A percentile compares a stretch with the other conserved stretches of the same genome.
Evolutionary conservation across 2,888 invertebrate species (phyloP).

Genomic region (Drosophila setosimentum): DNA sequence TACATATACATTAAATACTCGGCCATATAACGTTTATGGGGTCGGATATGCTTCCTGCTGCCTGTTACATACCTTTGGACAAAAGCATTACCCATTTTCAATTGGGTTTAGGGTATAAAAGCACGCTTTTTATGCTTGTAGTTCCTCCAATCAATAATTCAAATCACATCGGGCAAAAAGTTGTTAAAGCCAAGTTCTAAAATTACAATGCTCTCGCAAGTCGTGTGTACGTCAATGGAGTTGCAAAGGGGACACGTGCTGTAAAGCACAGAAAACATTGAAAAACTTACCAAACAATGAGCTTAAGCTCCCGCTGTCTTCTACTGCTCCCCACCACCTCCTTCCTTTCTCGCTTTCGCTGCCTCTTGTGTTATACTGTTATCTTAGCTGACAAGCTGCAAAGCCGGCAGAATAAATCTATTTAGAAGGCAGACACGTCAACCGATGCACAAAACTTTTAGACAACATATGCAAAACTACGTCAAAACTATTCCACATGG

Average conservation of each 20-base stretch:
- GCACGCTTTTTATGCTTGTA: neutral
- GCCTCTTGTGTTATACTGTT: slow-evolving; percentile 36
- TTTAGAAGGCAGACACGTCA: slow-evolving; percentile 48
- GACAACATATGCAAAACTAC: slow-evolving; percentile 66
- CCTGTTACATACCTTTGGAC: neutral
- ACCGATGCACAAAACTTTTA: slow-evolving; percentile 51
- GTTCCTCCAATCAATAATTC: neutral
- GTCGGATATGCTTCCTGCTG: neutral
- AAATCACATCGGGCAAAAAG: slow-evolving; percentile 25
- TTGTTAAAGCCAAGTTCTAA: slow-evolving; percentile 24
- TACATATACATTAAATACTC: neutral
- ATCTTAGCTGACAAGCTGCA: slow-evolving; percentile 58
- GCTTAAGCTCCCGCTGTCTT: slow-evolving; percentile 1
- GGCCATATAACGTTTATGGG: neutral
- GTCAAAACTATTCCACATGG: slow-evolving; percentile 62
- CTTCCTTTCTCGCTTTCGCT: neutral
- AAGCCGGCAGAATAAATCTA: slow-evolving; percentile 48
- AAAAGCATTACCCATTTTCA: neutral
- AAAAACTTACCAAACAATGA: slow-evolving; percentile 51
- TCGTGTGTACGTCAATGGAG: slow-evolving; percentile 15
- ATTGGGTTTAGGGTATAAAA: neutral
- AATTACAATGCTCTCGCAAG: slow-evolving; percentile 13
- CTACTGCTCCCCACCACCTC: neutral
- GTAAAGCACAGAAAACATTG: slow-evolving; percentile 31
- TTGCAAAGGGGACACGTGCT: slow-evolving; percentile 30